A percentile compares a stretch with the other conserved stretches of the same genome.
These are phyloP conservation scores for Novumbra hubbsi DNA, from an alignment of 2,797 vertebrate species.

Conservation along the genomic window DNA sequence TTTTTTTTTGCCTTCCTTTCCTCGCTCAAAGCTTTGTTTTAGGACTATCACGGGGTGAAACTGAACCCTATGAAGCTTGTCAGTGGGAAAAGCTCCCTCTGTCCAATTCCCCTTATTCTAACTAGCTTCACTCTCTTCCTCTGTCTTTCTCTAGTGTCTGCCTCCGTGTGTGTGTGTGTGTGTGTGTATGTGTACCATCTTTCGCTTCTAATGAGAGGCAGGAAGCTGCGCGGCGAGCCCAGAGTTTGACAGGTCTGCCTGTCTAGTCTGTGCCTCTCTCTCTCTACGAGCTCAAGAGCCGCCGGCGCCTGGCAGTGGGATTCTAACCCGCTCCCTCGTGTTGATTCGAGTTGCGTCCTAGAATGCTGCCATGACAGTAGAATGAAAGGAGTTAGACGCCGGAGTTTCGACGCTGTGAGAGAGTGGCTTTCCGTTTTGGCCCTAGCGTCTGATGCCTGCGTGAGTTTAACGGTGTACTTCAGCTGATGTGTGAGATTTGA, in stretches of 20 bases:
- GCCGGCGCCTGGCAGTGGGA: conserved; percentile 69
- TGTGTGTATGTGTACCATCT: conserved; percentile 48
- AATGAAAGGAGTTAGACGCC: conserved; percentile 61
- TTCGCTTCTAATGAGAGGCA: conserved; percentile 73
- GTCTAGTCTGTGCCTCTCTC: conserved; percentile 51
- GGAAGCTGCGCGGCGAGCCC: conserved; percentile 60
- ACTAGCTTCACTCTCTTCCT: conserved; percentile 44
- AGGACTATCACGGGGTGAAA: conserved; percentile 47
- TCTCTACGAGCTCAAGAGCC: conserved; percentile 61
- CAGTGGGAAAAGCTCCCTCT: conserved; percentile 49
- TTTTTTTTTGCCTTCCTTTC: conserved; percentile 11
- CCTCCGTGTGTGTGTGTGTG: too few relatives aligned
- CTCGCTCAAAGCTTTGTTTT: conserved; percentile 54
- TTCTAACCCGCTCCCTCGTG: conserved; percentile 68
- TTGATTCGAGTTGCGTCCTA: conserved; percentile 24
- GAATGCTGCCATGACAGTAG: conserved; percentile 65
- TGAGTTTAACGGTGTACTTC: conserved; percentile 12
- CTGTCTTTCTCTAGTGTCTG: conserved; percentile 15
- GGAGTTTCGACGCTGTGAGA: conserved; percentile 54
- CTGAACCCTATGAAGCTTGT: conserved; percentile 52
- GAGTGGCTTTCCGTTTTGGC: conserved; percentile 41
- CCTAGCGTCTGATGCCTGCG: conserved; percentile 24
- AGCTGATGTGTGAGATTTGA: neutral
- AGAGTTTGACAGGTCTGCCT: conserved; percentile 68
- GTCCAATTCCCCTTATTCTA: conserved; percentile 41